A percentile compares a stretch with the other conserved stretches of the same genome.
Evolutionary conservation across 2,113 vertebrate genomes (phyloP).

Genomic region (Chinchilla lanigera): DNA sequence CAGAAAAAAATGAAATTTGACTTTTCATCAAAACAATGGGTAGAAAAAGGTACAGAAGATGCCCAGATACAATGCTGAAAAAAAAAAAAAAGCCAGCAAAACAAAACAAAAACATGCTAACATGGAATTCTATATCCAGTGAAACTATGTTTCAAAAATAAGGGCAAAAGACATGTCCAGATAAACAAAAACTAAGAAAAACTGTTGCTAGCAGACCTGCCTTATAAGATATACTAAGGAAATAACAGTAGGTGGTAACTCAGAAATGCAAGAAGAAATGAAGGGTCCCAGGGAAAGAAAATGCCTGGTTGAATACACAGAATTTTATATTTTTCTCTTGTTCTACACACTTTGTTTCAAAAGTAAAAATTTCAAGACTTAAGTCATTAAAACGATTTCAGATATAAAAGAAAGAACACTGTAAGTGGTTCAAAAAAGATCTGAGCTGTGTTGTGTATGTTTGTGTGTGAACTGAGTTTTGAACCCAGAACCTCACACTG

Average conservation of each 20-base stretch:
- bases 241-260: background rate
- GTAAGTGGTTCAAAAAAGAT: background rate
- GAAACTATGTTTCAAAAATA: background rate
- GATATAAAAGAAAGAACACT: background rate
- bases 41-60: background rate
- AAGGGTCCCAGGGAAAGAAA: background rate
- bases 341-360: background rate
- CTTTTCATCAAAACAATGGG: background rate
- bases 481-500: background rate
- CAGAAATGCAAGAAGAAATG: background rate
- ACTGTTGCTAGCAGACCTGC: background rate
- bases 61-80: background rate
- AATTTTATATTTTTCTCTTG: background rate
- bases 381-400: background rate
- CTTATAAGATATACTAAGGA: background rate
- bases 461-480: background rate
- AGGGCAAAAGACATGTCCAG: background rate
- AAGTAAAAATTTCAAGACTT: background rate
- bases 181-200: slow-evolving; percentile 24
- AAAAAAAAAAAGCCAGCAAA: background rate
- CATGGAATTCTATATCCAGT: background rate
- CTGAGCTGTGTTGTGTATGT: background rate
- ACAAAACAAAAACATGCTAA: background rate
- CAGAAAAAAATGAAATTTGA: background rate
- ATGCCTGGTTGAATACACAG: background rate